phyloP scores from a whole-genome alignment of 2,113 vertebrate genomes.

The Canis aureus region DNA sequence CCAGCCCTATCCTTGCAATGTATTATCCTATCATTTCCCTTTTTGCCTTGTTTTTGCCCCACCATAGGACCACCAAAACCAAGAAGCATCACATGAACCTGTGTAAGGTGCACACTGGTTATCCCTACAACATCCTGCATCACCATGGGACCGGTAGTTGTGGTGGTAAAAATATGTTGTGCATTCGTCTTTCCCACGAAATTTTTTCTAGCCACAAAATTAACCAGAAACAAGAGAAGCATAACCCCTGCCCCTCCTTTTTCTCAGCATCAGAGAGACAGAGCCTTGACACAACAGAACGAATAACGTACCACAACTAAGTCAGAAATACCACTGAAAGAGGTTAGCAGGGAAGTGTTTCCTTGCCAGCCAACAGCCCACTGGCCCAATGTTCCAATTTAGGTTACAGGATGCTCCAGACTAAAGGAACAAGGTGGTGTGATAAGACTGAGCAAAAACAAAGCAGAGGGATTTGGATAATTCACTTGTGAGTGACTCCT shows the following conservation, averaged over 20 bases:
- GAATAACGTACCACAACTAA: neutral
- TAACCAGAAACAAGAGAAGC: conserved; percentile 70
- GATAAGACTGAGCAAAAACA: neutral
- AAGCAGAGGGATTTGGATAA: neutral
- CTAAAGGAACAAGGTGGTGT: neutral
- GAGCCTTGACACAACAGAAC: neutral
- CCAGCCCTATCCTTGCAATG: neutral
- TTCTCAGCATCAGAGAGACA: conserved; percentile 37
- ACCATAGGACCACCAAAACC: neutral
- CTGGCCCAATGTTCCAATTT: neutral
- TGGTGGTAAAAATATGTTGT: conserved; percentile 66
- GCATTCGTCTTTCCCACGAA: conserved; percentile 64
- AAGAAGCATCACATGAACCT: neutral
- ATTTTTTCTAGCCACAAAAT: conserved; percentile 74
- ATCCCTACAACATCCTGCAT: conserved; percentile 52
- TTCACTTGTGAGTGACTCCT: neutral
- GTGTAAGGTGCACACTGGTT: neutral
- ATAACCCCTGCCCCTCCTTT: neutral
- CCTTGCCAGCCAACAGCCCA: too few relatives aligned
- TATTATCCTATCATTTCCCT: neutral
- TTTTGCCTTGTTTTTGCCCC: neutral
- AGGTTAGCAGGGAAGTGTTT: neutral
- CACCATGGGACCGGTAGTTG: conserved; percentile 24
- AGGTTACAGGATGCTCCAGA: fast-evolving
- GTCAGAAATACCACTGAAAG: neutral